Evolutionary conservation across 2,113 vertebrate species (phyloP).

Genomic region (Cariama cristata): DNA sequence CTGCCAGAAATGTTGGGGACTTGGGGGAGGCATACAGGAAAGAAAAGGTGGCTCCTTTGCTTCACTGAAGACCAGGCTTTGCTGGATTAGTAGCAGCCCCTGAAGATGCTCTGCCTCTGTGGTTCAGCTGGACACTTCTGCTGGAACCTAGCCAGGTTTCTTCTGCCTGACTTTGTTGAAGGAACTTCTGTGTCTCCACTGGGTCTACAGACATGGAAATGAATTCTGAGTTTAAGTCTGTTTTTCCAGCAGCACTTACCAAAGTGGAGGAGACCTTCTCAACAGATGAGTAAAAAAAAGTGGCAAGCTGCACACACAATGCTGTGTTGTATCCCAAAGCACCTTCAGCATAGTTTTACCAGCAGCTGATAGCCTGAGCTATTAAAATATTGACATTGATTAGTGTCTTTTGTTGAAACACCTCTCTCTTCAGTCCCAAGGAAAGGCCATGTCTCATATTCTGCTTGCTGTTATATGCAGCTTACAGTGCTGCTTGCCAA

Average conservation of each 20-base stretch:
- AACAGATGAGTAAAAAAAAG: background rate
- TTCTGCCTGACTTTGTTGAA: fast-evolving
- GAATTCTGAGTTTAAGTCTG: background rate
- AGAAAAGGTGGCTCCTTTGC: background rate
- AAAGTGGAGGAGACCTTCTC: background rate
- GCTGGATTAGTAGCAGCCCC: background rate
- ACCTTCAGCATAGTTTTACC: background rate
- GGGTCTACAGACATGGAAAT: background rate
- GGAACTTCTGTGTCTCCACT: background rate
- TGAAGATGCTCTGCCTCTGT: background rate
- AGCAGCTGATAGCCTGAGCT: background rate
- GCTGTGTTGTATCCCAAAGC: background rate
- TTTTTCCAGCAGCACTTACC: background rate
- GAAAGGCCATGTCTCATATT: background rate
- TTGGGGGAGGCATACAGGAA: background rate
- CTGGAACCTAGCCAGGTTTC: background rate
- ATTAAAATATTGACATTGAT: background rate
- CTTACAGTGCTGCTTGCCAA: background rate
- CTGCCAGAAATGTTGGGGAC: background rate
- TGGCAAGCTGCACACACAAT: background rate
- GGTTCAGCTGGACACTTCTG: background rate
- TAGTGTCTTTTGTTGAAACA: background rate
- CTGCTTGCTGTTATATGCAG: background rate
- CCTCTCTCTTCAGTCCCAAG: background rate
- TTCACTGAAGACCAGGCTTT: background rate